Base-by-base conservation (phyloP, 2,797 vertebrate genomes). In the Nyctalus aviator region DNA sequence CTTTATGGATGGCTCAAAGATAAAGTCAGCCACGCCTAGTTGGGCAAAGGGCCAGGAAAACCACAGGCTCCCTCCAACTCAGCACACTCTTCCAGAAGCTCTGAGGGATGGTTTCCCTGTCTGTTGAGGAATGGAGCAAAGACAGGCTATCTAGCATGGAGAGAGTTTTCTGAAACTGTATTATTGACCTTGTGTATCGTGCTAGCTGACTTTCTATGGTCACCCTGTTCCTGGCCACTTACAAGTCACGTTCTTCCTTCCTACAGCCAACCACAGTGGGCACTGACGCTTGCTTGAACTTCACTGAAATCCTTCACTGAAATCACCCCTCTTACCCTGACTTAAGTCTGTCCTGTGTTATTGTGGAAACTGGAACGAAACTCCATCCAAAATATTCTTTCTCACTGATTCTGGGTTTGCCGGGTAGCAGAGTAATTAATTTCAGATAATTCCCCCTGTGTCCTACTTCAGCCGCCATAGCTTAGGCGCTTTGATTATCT, bases 221-320 rank as follows among this genome's bases (percentile, higher is more conserved):
- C 32, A 35, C 13, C 25, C 20, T 62, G 59, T 62, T 30, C 59
- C 5, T 5, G 27, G 11, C 41, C 35, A 4, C n/a, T 21, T 57
- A 32, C 7, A n/a, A n/a, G 66, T 25, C 72, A 37, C 8, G 4
- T 48, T 44, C 0, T 8, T 23, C 44, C 17, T 30, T 14, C 7
- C 21, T 44, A 0, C 2, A 37, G 2, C 69, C 23, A 6, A 5
- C 57, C 25, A 12, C 35, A 4, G 0, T 0, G 20, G 17, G 48
- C 57, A 14, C 35, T 5, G 6, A 62, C 13, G 73, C 94, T 57
- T 15, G 6, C 77, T 68, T 76, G 77, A 92, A 20, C 50, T 71
- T 35, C 25, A 25, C 30, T 30, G 11, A 17, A 1, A 6, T 62
- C 46, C 48, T 20, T 9, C 66, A 7, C 0, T 48, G 83, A 37